Evolutionary conservation across 2,113 vertebrate genomes (phyloP), one percentile per base, ranked within the genome.

Genomic region (Heterotis niloticus): DNA sequence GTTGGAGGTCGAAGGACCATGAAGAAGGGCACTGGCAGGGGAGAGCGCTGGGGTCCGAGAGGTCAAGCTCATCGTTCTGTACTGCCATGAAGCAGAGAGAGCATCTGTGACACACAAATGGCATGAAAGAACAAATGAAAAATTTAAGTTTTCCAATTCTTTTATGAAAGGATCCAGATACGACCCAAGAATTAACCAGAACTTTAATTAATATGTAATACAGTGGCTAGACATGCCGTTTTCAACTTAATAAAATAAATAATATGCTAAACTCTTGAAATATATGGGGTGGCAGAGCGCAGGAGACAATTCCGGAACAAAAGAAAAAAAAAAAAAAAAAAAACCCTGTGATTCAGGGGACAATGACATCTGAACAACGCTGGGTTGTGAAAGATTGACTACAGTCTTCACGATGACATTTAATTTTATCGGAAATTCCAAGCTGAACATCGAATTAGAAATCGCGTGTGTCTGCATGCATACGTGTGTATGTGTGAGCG

Each of bases 61-160:
- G 83, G 85, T 84, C 79, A 78, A 54, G 74, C 80, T 24, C 44
- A 14, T 44, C 52, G 78, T 83, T 83, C 78, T 84, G 57, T 62
- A 20, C 24, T 34, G 24, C 57, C 57, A 20, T 12, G 24, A 44
- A 57, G 56, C 57, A 62, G 16, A 57, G 71, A 23, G 71, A 17
- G 54, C 52, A 28, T 23, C 23, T n/a, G 54, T 51, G 16, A 59
- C 1, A 23, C 12, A 11, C 10, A 17, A 57, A 59, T 23, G 14
- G 16, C 13, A 24, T 7, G 23, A 54, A 7, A 13, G 52, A 73
- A 23, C 13, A 51, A 12, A 57, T 5, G 51, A 26, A 5, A 26
- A 74, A 17, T 17, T 59, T 24, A 59, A n/a, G 17, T 28, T 24
- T 11, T 1, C 9, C 7, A 12, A 12, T 26, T 28, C n/a, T 62